Evolutionary conservation across 2,888 invertebrate species (phyloP).

Genomic region (Ferrisia virgata): DNA sequence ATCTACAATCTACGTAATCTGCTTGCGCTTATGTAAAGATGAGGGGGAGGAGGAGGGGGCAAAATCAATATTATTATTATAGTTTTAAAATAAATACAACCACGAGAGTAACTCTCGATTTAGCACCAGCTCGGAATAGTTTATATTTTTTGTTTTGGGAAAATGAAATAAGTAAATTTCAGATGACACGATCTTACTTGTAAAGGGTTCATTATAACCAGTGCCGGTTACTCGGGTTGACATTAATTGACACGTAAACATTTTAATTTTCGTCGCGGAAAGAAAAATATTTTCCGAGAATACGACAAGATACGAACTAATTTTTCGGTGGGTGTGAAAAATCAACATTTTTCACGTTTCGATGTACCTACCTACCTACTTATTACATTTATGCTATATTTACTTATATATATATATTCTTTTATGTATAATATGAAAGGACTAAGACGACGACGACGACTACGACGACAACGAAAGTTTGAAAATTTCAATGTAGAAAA

Average conservation of each 20-base stretch:
- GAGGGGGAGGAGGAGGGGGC: neutral
- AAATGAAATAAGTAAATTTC: neutral
- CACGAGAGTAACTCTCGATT: neutral
- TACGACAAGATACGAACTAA: neutral
- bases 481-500: neutral
- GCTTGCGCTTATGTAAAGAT: neutral
- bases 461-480: neutral
- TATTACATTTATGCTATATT: too few species aligned
- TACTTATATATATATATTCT: too few species aligned
- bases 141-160: neutral
- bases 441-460: too few species aligned
- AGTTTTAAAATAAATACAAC: neutral
- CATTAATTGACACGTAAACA: conserved; percentile 23
- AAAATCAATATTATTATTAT: neutral
- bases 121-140: neutral
- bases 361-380: too few species aligned
- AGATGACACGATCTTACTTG: neutral
- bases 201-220: neutral
- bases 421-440: too few species aligned
- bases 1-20: neutral
- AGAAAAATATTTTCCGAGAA: neutral
- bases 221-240: neutral
- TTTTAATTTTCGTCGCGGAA: neutral
- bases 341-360: conserved; percentile 28
- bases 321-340: conserved; percentile 10